Evolutionary conservation across 1,140 invertebrate species (phyloP), one percentile per base, ranked within the genome.

Genomic region (Plutomurus gul): DNA sequence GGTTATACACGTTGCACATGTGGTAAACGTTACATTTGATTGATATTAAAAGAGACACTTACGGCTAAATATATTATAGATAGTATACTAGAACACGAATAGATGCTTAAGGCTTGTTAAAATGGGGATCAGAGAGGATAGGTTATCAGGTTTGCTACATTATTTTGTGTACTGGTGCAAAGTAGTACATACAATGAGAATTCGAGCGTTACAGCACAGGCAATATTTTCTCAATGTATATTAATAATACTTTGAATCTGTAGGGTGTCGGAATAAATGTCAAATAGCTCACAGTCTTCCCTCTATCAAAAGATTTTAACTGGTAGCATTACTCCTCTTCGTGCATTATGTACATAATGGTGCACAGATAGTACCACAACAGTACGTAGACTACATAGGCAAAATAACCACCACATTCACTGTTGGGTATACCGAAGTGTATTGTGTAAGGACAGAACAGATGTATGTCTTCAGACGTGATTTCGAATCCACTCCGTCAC

Each of bases 401-500:
- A n/a, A n/a, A n/a, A n/a, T n/a, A n/a, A n/a, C n/a, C n/a, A n/a
- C n/a, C n/a, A n/a, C n/a, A n/a, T n/a, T n/a, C n/a, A n/a, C n/a
- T n/a, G n/a, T n/a, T n/a, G n/a, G 16, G 56, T 36, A 27, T 33
- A 65, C 36, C 27, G 30, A 51, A 51, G 47, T 22, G 20, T 33
- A 25, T 65, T 33, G n/a, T 33, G 56, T 33, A 27, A 33, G 56
- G 47, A 51, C 56, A 65, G 36, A 22, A 27, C 30, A 13, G 56
- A 10, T 33, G 56, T 65, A 65, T 33, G 27, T 30, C 56, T 65
- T 65, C 56, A 65, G 56, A 33, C 4, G 30, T 33, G 25, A 16
- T 65, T 65, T n/a, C 27, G 36, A 65, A 65, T 65, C 36, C 25
- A 65, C 56, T 65, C 56, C 18, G 56, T 65, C 56, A 33, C 56